phyloP scores from a whole-genome alignment of 2,113 vertebrate genomes.

The Prolemur simus region DNA sequence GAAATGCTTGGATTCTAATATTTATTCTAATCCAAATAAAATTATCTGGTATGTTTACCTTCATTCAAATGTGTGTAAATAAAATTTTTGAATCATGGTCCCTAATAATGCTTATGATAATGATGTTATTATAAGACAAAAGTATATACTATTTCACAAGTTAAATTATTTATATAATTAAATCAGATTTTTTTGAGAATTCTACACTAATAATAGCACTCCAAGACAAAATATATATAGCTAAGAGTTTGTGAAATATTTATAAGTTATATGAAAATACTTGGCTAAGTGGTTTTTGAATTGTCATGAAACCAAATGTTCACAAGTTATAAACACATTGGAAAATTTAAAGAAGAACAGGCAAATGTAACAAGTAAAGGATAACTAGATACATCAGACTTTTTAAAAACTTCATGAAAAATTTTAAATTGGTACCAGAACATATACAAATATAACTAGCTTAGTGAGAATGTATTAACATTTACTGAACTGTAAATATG shows the following conservation, averaged over 20 bases:
- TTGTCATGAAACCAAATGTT: neutral
- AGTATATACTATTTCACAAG: neutral
- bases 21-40: neutral
- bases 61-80: neutral
- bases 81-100: neutral
- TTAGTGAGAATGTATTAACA: neutral
- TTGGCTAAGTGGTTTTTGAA: neutral
- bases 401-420: neutral
- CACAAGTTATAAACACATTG: neutral
- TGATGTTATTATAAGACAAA: neutral
- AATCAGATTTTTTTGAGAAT: neutral
- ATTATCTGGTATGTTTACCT: neutral
- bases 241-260: neutral
- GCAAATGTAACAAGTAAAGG: neutral
- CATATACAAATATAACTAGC: neutral
- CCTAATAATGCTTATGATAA: neutral
- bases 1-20: neutral
- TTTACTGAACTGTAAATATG: neutral
- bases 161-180: neutral
- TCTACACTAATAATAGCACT: neutral
- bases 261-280: neutral
- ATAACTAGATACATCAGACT: neutral
- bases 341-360: neutral
- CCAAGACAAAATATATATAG: neutral
- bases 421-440: slow-evolving; percentile 4